Percentiles rank a stretch among this genome's conserved stretches.
Evolutionary conservation across 2,113 vertebrate genomes (phyloP).

Genomic region (Daboia siamensis): DNA sequence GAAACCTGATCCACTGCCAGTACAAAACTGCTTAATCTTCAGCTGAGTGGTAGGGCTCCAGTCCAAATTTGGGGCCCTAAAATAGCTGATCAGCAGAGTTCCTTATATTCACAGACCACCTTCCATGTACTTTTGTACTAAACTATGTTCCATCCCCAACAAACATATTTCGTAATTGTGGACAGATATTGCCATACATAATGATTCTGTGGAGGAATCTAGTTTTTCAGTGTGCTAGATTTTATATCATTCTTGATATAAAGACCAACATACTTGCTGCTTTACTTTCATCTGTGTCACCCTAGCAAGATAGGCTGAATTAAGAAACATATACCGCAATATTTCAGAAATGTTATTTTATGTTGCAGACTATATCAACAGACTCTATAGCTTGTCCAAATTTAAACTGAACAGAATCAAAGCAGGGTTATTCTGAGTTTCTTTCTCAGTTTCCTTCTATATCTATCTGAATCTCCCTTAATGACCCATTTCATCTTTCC

Average conservation of each 20-base stretch:
- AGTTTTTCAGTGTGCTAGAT: background rate
- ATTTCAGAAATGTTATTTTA: background rate
- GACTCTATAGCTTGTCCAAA: background rate
- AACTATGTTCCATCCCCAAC: background rate
- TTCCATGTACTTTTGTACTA: background rate
- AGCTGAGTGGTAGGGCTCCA: background rate
- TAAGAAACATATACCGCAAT: background rate
- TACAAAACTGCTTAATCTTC: background rate
- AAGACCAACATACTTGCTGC: background rate
- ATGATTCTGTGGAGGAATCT: background rate
- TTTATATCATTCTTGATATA: background rate
- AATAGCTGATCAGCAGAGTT: background rate
- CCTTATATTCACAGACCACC: background rate
- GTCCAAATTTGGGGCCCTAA: background rate
- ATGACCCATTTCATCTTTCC: background rate
- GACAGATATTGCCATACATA: background rate
- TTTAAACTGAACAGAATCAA: background rate
- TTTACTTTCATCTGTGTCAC: background rate
- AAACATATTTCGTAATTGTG: background rate
- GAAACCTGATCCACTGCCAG: background rate
- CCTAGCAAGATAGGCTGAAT: background rate
- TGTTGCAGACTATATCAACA: background rate
- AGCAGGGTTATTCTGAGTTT: background rate
- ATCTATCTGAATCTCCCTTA: background rate
- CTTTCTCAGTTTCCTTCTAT: background rate